A percentile compares a stretch with the other conserved stretches of the same genome.
Conservation (phyloP, 2,113 vertebrate species). For the Ictalurus furcatus region DNA sequence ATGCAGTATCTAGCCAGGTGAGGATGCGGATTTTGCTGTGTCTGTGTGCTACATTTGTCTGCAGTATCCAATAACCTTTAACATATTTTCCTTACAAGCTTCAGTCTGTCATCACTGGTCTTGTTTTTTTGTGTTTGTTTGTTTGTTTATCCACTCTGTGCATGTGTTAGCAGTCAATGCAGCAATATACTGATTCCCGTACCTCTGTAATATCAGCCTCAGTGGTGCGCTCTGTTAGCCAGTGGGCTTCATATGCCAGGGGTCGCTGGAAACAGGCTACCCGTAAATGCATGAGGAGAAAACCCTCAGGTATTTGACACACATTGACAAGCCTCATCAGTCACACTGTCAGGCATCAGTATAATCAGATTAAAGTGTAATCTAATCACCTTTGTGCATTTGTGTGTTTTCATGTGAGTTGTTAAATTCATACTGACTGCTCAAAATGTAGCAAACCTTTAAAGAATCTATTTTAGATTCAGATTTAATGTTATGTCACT, state of each 20-base stretch:
- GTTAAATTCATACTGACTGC: neutral
- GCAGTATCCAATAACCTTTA: neutral
- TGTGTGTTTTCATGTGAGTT: neutral
- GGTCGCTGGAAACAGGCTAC: constrained; percentile 58
- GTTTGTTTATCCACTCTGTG: constrained; percentile 2
- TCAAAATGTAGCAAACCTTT: neutral
- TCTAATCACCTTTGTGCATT: neutral
- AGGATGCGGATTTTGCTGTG: constrained; percentile 1
- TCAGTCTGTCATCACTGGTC: neutral
- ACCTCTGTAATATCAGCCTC: constrained; percentile 13
- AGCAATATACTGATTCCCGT: neutral
- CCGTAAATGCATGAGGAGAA: constrained; percentile 37
- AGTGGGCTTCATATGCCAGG: constrained; percentile 58
- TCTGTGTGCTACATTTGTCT: neutral
- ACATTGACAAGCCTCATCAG: neutral
- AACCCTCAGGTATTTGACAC: constrained; percentile 52
- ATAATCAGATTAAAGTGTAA: neutral
- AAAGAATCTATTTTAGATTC: neutral
- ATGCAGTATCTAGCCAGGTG: constrained; percentile 43
- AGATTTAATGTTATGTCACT: neutral
- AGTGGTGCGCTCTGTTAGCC: constrained; percentile 35
- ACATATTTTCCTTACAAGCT: neutral
- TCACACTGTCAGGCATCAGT: neutral
- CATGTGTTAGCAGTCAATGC: constrained; percentile 18
- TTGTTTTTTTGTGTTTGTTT: neutral